These are phyloP conservation scores for Eilema depressum DNA, from an alignment of 2,888 invertebrate species.

Conservation along the genomic window DNA sequence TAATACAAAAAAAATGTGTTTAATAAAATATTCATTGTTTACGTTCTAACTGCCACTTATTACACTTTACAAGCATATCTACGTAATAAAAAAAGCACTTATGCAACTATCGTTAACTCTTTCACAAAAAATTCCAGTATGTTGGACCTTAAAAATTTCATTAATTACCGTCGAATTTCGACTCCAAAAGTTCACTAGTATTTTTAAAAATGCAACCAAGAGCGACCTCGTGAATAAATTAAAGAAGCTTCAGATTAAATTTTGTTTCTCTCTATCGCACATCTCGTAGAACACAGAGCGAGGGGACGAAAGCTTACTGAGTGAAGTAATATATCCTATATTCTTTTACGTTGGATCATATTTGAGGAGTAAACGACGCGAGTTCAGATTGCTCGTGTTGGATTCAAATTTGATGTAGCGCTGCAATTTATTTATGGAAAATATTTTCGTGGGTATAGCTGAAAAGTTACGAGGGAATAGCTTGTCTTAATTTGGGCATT, in stretches of 20 bases:
- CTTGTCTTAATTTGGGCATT: not conserved
- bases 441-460: not conserved
- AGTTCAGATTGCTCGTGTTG: slow-evolving; percentile 31
- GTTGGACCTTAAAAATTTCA: not conserved
- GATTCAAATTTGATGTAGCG: slow-evolving; percentile 27
- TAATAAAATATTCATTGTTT: not conserved
- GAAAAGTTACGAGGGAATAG: not conserved
- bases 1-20: not conserved
- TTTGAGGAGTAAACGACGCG: slow-evolving; percentile 43
- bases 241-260: slow-evolving; percentile 5
- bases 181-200: not conserved
- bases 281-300: slow-evolving; percentile 23
- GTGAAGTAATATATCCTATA: slow-evolving; percentile 38
- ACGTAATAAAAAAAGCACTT: not conserved
- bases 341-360: slow-evolving; percentile 43
- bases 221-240: not conserved
- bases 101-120: not conserved
- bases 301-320: slow-evolving; percentile 30
- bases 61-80: not conserved
- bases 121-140: not conserved
- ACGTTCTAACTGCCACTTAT: too few species aligned
- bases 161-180: not conserved
- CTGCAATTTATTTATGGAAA: slow-evolving; percentile 17
- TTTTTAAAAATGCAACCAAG: not conserved
- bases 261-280: slow-evolving; percentile 25